Evolutionary conservation across 2,113 vertebrate species (phyloP).

Genomic region (Paraplagusia blochii): DNA sequence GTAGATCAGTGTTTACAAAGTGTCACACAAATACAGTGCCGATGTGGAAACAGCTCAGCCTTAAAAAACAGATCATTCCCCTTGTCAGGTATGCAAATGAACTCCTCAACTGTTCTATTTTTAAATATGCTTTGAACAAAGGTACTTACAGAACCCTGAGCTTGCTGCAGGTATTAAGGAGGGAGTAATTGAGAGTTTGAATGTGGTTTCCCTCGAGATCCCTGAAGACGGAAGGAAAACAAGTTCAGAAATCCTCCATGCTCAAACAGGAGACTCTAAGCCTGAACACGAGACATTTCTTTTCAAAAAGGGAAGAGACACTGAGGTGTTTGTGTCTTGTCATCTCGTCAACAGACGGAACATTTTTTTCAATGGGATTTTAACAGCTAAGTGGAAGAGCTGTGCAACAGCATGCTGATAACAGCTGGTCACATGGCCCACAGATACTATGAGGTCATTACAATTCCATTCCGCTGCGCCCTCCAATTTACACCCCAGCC

Average conservation of each 20-base stretch:
- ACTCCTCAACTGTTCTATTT: too few species aligned
- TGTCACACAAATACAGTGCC: too few species aligned
- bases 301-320: background rate
- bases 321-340: background rate
- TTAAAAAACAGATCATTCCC: too few species aligned
- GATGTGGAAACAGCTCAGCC: too few species aligned
- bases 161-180: constrained; percentile 71
- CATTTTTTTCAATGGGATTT: background rate
- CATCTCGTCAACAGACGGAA: background rate
- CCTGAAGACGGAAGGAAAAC: constrained; percentile 42
- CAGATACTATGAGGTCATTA: constrained; percentile 5
- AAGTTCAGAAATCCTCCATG: background rate
- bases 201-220: constrained; percentile 80
- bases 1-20: too few species aligned
- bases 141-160: constrained; percentile 80
- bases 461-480: constrained; percentile 1
- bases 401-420: background rate
- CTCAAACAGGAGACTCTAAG: background rate
- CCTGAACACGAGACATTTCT: background rate
- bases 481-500: background rate
- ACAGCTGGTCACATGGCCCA: background rate
- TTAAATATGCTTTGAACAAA: background rate
- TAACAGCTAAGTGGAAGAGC: background rate
- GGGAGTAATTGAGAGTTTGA: constrained; percentile 72
- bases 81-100: too few species aligned